A percentile compares a stretch with the other conserved stretches of the same genome.
phyloP scores from a whole-genome alignment of 2,888 invertebrate genomes.

The Eulithis testata region DNA sequence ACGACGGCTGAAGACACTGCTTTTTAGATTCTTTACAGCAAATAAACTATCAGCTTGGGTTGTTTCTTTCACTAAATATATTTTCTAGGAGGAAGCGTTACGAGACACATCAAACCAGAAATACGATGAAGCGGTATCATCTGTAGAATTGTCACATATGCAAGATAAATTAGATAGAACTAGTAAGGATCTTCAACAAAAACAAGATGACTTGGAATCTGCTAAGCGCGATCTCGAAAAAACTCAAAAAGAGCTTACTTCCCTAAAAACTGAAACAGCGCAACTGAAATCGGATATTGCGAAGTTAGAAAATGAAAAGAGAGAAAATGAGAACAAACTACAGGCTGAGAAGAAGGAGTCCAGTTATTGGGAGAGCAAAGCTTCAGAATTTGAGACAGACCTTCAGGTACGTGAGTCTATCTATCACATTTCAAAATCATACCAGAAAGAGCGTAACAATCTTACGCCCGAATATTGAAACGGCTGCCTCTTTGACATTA shows the following conservation, averaged over 20 bases:
- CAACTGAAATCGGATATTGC: conserved; percentile 74
- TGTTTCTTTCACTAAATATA: conserved; percentile 23
- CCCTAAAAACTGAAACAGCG: conserved; percentile 69
- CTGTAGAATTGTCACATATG: conserved; percentile 78
- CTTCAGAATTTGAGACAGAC: conserved; percentile 85
- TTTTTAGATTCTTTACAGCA: background rate
- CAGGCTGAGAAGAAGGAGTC: conserved; percentile 86
- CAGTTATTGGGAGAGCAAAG: conserved; percentile 86
- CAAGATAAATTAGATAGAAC: conserved; percentile 73
- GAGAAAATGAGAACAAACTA: conserved; percentile 86
- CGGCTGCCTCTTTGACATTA: no score
- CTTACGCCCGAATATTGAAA: no score
- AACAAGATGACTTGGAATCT: conserved; percentile 64
- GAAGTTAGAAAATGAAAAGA: conserved; percentile 80
- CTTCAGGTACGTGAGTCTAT: conserved; percentile 68
- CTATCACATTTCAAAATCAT: no score
- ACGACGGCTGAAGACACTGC: background rate
- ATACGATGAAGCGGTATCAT: conserved; percentile 77
- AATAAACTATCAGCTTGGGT: background rate
- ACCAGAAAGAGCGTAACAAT: no score
- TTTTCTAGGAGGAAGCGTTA: conserved; percentile 71
- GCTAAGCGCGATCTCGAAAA: conserved; percentile 68
- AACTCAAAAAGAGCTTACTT: conserved; percentile 76
- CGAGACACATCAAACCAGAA: conserved; percentile 75
- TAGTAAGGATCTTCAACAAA: conserved; percentile 66